Evolutionary conservation across 2,888 invertebrate species (phyloP).

Genomic region (Hirtodrosophila histrioides): DNA sequence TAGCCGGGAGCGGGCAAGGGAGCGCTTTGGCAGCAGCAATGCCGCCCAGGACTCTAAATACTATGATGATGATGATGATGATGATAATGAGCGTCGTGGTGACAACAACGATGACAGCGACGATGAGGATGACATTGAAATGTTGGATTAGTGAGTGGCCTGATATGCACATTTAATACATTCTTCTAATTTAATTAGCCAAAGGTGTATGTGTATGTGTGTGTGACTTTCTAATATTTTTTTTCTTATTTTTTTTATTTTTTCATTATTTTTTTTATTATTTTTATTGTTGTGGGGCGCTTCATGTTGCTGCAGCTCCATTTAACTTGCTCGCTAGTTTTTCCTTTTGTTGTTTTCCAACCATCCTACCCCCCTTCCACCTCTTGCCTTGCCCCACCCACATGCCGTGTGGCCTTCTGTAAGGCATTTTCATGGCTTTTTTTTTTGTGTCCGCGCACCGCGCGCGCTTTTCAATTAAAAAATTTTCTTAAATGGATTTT

Average conservation of each 20-base stretch:
- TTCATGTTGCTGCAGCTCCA: conserved; percentile 7
- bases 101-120: conserved; percentile 59
- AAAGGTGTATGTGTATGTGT: not conserved
- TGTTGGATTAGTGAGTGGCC: conserved; percentile 81
- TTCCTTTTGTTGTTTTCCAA: not conserved
- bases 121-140: conserved; percentile 79
- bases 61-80: conserved; percentile 36
- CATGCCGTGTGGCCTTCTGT: conserved; percentile 4
- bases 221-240: no score
- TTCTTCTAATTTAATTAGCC: conserved; percentile 46
- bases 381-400: not conserved
- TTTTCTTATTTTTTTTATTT: not conserved
- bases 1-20: conserved; percentile 57
- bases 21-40: conserved; percentile 57
- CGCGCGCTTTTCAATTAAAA: conserved; percentile 48
- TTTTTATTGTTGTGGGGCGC: conserved; percentile 12
- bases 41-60: conserved; percentile 51
- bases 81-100: conserved; percentile 36
- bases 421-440: conserved; percentile 33
- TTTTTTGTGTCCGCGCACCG: conserved; percentile 12
- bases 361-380: not conserved
- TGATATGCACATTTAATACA: conserved; percentile 21
- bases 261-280: conserved; percentile 2
- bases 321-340: conserved; percentile 18
- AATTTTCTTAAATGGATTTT: conserved; percentile 45